Evolutionary conservation across 2,888 invertebrate species (phyloP), one percentile per base, ranked within the genome.

Genomic region (Luperina nickerlii): DNA sequence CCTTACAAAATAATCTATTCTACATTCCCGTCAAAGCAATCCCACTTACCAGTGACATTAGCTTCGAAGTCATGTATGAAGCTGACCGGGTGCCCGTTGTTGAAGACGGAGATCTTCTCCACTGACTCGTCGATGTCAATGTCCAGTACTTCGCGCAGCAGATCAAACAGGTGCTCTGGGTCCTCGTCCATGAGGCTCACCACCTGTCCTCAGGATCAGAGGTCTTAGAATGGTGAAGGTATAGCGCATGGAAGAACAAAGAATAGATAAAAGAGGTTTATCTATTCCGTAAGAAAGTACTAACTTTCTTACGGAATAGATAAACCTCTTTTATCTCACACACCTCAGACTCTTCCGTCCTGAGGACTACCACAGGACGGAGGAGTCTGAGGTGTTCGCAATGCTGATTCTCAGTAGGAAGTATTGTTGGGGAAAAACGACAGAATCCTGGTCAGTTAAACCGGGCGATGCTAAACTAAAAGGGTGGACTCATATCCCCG

Each of bases 11-110:
- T 32, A 2, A 63, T 63, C 20, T 32, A 24, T 5, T 65, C 38
- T 24, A 57, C 57, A 48, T 65, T 24, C n/a, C 57, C 32, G 27
- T 45, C 20, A 15, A 27, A 13, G 6, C 4, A 4, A 51, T 32
- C 18, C 27, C 9, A 87, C 93, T 93, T 70, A 91, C 98, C 98
- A 60, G 98, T 97, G 75, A 97, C 95, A 89, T 98, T 98, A 88
- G 97, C 97, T 87, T 98, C 98, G 94, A 99, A 99, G 95, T 99
- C 99, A 91, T 99, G 99, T 90, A 99, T 98, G 92, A 99, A 99
- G 85, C 98, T 97, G 76, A 99, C 98, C 69, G 97, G 97, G 60
- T 98, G 97, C 1, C 98, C 99, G 87, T 98, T 98, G 92, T 98
- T 98, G 24, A 98, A 98, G 13, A 99, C 99, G 90, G 98, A 98